These are phyloP conservation scores for Apocrypta bakeri DNA, from an alignment of 1,140 invertebrate genomes.

Conservation along the genomic window DNA sequence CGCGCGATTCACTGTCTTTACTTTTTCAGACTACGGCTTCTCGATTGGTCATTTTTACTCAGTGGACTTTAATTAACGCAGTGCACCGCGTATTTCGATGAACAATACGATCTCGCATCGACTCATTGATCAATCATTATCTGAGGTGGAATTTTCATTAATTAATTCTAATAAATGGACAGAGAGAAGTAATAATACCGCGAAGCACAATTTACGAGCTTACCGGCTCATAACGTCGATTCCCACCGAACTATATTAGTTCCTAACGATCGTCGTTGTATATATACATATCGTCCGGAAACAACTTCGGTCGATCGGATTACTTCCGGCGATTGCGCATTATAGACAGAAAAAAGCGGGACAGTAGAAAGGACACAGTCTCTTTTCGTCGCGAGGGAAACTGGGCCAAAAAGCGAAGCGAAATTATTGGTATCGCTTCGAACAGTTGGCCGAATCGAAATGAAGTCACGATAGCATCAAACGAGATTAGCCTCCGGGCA, in stretches of 20 bases:
- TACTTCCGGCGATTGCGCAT: conserved; percentile 20
- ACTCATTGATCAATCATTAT: too few species aligned
- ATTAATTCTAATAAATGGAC: background rate
- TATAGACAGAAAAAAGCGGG: background rate
- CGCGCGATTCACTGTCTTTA: conserved; percentile 19
- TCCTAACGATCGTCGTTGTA: background rate
- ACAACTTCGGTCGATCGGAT: conserved; percentile 22
- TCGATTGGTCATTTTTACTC: background rate
- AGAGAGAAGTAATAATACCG: background rate
- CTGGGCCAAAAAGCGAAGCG: conserved; percentile 51
- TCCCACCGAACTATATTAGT: conserved; percentile 29
- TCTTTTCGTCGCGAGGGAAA: conserved; percentile 17
- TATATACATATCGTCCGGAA: background rate
- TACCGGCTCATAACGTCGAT: background rate
- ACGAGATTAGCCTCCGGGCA: conserved; percentile 50
- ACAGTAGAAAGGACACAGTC: background rate
- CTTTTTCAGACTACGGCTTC: background rate
- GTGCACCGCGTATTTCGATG: background rate
- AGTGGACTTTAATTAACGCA: background rate
- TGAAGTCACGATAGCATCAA: conserved; percentile 55
- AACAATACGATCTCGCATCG: background rate
- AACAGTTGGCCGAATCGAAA: conserved; percentile 52
- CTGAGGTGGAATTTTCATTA: too few species aligned
- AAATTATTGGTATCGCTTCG: conserved; percentile 58
- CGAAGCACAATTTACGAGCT: background rate